Evolutionary conservation across 2,797 vertebrate species (phyloP).

Genomic region (Coccyzus lansbergi): DNA sequence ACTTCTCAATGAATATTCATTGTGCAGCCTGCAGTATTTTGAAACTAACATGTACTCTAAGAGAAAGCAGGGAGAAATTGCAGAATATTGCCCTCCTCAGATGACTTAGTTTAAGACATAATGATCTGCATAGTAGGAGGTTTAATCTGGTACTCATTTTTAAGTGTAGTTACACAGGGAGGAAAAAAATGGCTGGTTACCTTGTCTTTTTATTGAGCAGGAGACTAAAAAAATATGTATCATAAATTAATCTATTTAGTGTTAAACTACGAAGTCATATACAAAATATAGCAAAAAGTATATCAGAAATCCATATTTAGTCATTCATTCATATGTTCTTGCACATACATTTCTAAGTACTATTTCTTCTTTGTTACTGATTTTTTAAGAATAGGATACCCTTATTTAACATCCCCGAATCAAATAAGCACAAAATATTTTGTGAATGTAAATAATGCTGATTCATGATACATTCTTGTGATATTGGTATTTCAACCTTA

Average conservation of each 20-base stretch:
- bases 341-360: background rate
- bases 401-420: background rate
- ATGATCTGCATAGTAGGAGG: background rate
- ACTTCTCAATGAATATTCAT: conserved; percentile 64
- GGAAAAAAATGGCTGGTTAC: background rate
- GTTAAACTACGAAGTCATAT: background rate
- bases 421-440: background rate
- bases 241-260: background rate
- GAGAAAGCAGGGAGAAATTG: background rate
- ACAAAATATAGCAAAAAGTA: background rate
- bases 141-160: background rate
- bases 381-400: background rate
- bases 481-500: background rate
- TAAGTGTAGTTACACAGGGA: background rate
- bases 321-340: background rate
- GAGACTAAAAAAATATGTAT: background rate
- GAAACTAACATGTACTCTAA: conserved; percentile 1
- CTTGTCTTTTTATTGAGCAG: background rate
- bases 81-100: background rate
- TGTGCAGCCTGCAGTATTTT: conserved; percentile 17
- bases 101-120: conserved; percentile 15
- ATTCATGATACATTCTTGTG: background rate
- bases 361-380: background rate
- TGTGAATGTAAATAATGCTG: background rate
- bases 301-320: background rate